These are phyloP conservation scores for Cynodonichthys magdalenae DNA, from an alignment of 2,797 vertebrate genomes.

Conservation along the genomic window DNA sequence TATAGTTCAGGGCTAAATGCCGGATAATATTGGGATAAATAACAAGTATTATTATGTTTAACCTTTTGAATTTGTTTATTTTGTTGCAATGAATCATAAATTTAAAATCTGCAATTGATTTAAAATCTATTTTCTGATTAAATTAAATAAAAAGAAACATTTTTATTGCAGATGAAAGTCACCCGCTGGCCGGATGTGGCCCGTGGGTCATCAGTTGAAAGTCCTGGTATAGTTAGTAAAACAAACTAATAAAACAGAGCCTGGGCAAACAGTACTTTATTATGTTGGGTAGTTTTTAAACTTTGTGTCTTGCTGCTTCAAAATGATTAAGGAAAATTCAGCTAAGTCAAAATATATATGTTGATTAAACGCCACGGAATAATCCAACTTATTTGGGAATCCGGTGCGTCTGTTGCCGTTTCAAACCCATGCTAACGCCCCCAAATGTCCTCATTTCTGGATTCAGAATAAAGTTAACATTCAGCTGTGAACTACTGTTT, in stretches of 20 bases:
- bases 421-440: conserved; percentile 30
- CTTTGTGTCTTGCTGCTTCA: conserved; percentile 16
- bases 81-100: no score
- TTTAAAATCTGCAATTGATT: no score
- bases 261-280: background rate
- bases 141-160: no score
- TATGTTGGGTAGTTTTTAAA: conserved; percentile 3
- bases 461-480: conserved; percentile 46
- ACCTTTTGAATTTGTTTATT: no score
- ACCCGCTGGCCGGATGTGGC: no score
- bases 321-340: conserved; percentile 13
- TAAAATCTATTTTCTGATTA: no score
- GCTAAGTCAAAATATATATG: conserved; percentile 17
- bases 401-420: conserved; percentile 34
- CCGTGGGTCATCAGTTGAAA: no score
- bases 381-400: conserved; percentile 26
- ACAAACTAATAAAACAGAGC: background rate
- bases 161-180: no score
- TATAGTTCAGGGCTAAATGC: no score
- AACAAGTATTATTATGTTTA: no score
- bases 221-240: conserved; percentile 3
- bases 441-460: conserved; percentile 42
- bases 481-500: conserved; percentile 43
- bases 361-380: conserved; percentile 7
- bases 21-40: no score